Conservation (phyloP, 2,888 invertebrate species). For the Ophion ellenae region DNA sequence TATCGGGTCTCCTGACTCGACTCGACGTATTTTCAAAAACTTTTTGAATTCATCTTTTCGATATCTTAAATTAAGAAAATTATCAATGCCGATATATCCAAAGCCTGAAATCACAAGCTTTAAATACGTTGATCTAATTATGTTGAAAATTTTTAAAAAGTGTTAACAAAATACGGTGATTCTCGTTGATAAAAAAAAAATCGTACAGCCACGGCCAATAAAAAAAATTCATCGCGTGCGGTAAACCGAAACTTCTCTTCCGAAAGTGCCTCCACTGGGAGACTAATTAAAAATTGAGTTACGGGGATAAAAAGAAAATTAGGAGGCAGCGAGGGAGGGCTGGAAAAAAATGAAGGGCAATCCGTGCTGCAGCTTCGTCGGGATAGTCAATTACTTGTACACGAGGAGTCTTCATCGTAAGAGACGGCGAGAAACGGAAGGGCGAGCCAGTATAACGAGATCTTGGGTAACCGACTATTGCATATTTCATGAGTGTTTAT, state of each 20-base stretch:
- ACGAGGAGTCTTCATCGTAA: conserved; percentile 72
- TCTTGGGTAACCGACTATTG: conserved; percentile 70
- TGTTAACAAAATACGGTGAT: too few relatives aligned
- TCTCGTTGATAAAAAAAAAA: not conserved
- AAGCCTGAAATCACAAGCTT: not conserved
- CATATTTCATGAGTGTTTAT: conserved; percentile 45
- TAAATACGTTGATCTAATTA: conserved; percentile 23
- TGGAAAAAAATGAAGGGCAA: conserved; percentile 66
- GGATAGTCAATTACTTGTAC: conserved; percentile 73
- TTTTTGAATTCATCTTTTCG: not conserved
- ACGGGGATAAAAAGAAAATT: not conserved
- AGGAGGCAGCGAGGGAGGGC: not conserved
- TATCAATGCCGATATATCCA: not conserved
- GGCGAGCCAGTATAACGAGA: conserved; percentile 68
- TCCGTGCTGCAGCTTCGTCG: conserved; percentile 71
- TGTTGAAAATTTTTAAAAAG: not conserved
- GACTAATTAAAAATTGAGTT: not conserved
- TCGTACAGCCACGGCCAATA: not conserved
- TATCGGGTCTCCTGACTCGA: conserved; percentile 63
- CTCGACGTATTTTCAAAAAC: not conserved
- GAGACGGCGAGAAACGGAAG: conserved; percentile 62
- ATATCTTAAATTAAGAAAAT: conserved; percentile 1
- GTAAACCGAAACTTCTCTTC: not conserved
- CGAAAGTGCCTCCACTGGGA: not conserved
- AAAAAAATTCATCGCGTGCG: not conserved